A percentile compares a stretch with the other conserved stretches of the same genome.
phyloP scores from a whole-genome alignment of 1,140 invertebrate genomes.

The Onthophagus taurus region DNA sequence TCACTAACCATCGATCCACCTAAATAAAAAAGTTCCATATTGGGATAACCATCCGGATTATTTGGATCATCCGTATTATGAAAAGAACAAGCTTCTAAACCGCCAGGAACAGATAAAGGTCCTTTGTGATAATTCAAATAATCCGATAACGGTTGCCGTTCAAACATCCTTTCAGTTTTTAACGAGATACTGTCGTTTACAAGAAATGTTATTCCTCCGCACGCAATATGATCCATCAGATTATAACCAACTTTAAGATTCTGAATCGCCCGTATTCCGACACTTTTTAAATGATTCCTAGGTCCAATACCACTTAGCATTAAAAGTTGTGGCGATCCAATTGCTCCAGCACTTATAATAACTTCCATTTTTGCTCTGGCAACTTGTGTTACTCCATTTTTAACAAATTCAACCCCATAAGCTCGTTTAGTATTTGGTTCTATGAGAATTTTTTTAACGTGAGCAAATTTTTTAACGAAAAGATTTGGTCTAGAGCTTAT shows the following conservation, averaged over 20 bases:
- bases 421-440: slow-evolving; percentile 51
- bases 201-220: slow-evolving; percentile 57
- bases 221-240: slow-evolving; percentile 67
- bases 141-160: slow-evolving; percentile 32
- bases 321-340: slow-evolving; percentile 66
- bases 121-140: slow-evolving; percentile 50
- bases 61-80: slow-evolving; percentile 44
- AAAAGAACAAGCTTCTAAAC: slow-evolving; percentile 70
- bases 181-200: slow-evolving; percentile 43
- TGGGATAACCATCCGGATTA: slow-evolving; percentile 54
- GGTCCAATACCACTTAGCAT: slow-evolving; percentile 78
- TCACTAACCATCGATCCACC: slow-evolving; percentile 37
- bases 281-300: slow-evolving; percentile 49
- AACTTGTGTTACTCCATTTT: slow-evolving; percentile 36
- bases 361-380: slow-evolving; percentile 61
- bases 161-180: slow-evolving; percentile 25
- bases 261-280: slow-evolving; percentile 49
- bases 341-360: slow-evolving; percentile 63
- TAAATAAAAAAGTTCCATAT: slow-evolving; percentile 64
- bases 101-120: slow-evolving; percentile 67
- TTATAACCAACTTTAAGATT: slow-evolving; percentile 72
- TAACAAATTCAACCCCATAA: slow-evolving; percentile 52
- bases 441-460: slow-evolving; percentile 66
- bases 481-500: slow-evolving; percentile 52
- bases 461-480: slow-evolving; percentile 51